Conservation (phyloP, 1,140 invertebrate species). For the Helicoverpa zea region DNA sequence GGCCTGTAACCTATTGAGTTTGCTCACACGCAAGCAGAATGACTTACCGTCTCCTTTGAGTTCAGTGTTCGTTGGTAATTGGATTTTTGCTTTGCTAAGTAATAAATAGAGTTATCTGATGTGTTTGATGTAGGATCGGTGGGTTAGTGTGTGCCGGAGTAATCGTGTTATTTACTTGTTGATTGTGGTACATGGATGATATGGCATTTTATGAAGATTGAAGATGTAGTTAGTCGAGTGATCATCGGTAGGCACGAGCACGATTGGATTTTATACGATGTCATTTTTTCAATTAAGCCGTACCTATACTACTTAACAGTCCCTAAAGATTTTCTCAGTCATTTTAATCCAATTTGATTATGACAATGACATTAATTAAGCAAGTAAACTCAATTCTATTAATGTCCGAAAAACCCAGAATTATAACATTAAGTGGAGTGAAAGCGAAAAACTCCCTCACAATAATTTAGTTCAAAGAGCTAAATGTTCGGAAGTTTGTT, state of each 20-base stretch:
- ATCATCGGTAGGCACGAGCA: too few relatives aligned
- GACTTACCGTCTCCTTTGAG: slow-evolving; percentile 38
- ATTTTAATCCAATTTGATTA: too few relatives aligned
- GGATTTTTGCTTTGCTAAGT: slow-evolving; percentile 29
- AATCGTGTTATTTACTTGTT: background rate
- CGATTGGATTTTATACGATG: too few relatives aligned
- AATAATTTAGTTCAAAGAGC: slow-evolving; percentile 8
- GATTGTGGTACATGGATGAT: too few relatives aligned
- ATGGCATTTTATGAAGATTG: too few relatives aligned
- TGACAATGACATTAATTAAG: background rate
- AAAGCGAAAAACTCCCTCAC: background rate
- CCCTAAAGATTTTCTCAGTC: too few relatives aligned
- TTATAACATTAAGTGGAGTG: background rate
- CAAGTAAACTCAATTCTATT: background rate
- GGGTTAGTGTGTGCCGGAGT: background rate
- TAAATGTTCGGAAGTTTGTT: slow-evolving; percentile 18
- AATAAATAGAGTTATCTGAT: slow-evolving; percentile 15
- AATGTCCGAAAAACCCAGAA: background rate
- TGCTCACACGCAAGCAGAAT: slow-evolving; percentile 18
- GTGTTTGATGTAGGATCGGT: background rate
- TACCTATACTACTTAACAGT: too few relatives aligned
- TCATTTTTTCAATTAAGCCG: too few relatives aligned
- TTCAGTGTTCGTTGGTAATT: slow-evolving; percentile 35
- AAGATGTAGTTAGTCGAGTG: too few relatives aligned
- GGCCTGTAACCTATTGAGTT: slow-evolving; percentile 35